Conservation (phyloP, 2,797 vertebrate species). For the Amniataba percoides region DNA sequence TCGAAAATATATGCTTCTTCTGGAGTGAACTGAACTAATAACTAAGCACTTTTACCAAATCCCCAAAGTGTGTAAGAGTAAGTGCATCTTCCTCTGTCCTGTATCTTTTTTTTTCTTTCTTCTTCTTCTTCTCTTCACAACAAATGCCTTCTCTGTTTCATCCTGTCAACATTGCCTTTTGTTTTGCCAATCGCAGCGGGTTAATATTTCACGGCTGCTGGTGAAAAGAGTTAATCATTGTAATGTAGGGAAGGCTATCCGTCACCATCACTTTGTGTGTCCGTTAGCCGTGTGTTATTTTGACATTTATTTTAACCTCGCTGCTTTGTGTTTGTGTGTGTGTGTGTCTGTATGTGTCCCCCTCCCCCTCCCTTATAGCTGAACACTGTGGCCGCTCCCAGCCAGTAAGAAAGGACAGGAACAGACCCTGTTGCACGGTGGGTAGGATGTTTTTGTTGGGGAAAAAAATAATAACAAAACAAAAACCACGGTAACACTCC, state of each 20-base stretch:
- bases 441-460: conserved; percentile 56
- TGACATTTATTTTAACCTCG: conserved; percentile 65
- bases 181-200: conserved; percentile 33
- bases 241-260: not conserved
- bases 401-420: conserved; percentile 67
- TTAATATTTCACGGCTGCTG: conserved; percentile 59
- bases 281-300: conserved; percentile 31
- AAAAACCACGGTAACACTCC: conserved; percentile 20
- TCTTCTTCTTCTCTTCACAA: conserved; percentile 45
- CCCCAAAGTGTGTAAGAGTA: conserved; percentile 41
- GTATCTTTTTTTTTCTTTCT: conserved; percentile 16
- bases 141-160: conserved; percentile 67
- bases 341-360: conserved; percentile 57
- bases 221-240: conserved; percentile 62
- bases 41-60: conserved; percentile 74
- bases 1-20: conserved; percentile 41
- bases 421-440: conserved; percentile 62
- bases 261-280: conserved; percentile 17
- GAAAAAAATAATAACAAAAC: no score
- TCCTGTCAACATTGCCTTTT: conserved; percentile 66
- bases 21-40: conserved; percentile 41
- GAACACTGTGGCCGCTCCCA: conserved; percentile 76
- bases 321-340: conserved; percentile 66
- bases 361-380: conserved; percentile 69
- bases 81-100: conserved; percentile 54